Conservation (phyloP, 2,113 vertebrate genomes). For the Etheostoma cragini region DNA sequence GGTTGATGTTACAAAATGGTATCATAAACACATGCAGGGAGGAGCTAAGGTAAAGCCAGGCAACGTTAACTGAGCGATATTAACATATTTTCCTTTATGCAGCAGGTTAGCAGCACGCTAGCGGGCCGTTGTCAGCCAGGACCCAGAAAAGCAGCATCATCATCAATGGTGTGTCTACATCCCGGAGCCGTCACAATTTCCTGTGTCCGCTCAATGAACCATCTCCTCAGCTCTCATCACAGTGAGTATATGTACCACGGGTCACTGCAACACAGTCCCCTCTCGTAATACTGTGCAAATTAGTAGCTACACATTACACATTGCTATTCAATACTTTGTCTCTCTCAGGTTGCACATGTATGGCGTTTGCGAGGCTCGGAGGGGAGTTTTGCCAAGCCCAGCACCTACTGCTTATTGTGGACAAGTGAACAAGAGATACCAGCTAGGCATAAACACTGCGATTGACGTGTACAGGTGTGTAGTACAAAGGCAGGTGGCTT, state of each 20-base stretch:
- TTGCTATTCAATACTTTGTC: slow-evolving; percentile 48
- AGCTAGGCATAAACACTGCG: slow-evolving; percentile 64
- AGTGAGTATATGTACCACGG: slow-evolving; percentile 55
- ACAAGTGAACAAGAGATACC: slow-evolving; percentile 90
- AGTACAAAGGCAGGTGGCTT: background rate
- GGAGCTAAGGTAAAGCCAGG: background rate
- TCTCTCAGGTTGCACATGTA: slow-evolving; percentile 92
- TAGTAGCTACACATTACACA: background rate
- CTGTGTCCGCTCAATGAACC: slow-evolving; percentile 79
- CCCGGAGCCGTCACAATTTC: slow-evolving; percentile 78
- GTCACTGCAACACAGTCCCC: background rate
- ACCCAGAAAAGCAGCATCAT: slow-evolving; percentile 67
- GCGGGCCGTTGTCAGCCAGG: slow-evolving; percentile 72
- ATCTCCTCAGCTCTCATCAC: slow-evolving; percentile 72
- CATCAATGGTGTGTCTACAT: slow-evolving; percentile 86
- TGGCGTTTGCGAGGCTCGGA: slow-evolving; percentile 97
- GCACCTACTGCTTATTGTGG: slow-evolving; percentile 94
- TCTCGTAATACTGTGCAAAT: too few species aligned
- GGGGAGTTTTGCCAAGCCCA: slow-evolving; percentile 99
- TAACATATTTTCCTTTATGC: background rate
- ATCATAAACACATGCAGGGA: background rate
- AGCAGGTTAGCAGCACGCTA: slow-evolving; percentile 68
- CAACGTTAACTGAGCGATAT: background rate
- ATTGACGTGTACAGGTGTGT: slow-evolving; percentile 55
- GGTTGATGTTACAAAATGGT: too few species aligned